Evolutionary conservation across 1,140 invertebrate species (phyloP).

Genomic region (Zaprionus vittiger): DNA sequence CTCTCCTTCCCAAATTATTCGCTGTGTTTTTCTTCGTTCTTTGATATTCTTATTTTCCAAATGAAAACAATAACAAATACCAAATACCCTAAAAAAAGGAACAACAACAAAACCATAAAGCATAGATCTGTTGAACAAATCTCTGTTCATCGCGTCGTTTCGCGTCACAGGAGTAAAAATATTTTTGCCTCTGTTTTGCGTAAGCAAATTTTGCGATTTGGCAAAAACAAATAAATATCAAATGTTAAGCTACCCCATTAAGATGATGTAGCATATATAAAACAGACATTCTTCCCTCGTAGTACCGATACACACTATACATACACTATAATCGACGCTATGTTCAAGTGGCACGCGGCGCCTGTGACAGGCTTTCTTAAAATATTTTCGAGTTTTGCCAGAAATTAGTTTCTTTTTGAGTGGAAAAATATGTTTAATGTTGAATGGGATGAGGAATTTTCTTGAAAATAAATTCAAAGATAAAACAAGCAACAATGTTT

Average conservation of each 20-base stretch:
- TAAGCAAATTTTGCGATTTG: slow-evolving; percentile 65
- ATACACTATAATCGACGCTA: slow-evolving; percentile 21
- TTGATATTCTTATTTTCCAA: background rate
- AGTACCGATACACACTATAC: background rate
- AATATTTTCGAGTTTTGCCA: background rate
- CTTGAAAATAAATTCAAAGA: background rate
- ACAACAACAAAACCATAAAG: slow-evolving; percentile 12
- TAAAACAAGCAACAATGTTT: slow-evolving; percentile 1
- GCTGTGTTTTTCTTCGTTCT: background rate
- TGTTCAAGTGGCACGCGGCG: slow-evolving; percentile 31
- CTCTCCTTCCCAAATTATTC: slow-evolving; percentile 9
- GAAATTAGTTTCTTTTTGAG: slow-evolving; percentile 2
- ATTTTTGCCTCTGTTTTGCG: slow-evolving; percentile 63
- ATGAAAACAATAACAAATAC: slow-evolving; percentile 37
- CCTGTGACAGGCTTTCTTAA: slow-evolving; percentile 15
- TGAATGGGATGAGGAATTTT: background rate
- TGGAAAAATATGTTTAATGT: background rate
- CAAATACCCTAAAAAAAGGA: background rate
- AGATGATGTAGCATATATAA: slow-evolving; percentile 31
- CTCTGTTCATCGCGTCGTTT: slow-evolving; percentile 28
- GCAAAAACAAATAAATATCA: slow-evolving; percentile 74
- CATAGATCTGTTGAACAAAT: slow-evolving; percentile 29
- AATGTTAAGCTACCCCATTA: slow-evolving; percentile 68
- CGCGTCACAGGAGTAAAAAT: slow-evolving; percentile 58
- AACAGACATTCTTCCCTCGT: background rate